A percentile compares a stretch with the other conserved stretches of the same genome.
Conservation (phyloP, 1,140 invertebrate species). For the Lysiphlebus fabarum region DNA sequence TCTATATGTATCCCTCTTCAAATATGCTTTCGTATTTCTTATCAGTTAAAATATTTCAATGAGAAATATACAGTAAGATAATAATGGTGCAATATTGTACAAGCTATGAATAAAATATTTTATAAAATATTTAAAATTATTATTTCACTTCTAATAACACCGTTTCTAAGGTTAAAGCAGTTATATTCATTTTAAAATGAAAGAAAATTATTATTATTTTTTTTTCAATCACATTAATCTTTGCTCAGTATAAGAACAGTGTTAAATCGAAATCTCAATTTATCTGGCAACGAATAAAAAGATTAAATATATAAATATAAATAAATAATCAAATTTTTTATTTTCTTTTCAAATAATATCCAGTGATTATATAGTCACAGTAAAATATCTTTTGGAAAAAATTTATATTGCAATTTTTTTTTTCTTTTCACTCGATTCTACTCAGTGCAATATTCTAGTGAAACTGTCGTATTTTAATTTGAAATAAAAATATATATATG, state of each 20-base stretch:
- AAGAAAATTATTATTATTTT: too few species aligned
- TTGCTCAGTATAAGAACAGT: too few species aligned
- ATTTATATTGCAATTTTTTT: conserved; percentile 25
- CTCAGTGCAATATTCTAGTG: conserved; percentile 22
- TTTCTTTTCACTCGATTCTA: too few species aligned
- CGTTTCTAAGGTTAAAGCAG: not conserved
- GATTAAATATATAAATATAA: too few species aligned
- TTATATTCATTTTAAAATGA: too few species aligned
- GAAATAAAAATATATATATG: not conserved
- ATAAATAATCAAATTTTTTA: too few species aligned
- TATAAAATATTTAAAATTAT: conserved; percentile 1
- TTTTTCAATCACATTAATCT: too few species aligned
- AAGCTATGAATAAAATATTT: not conserved
- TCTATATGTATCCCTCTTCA: not conserved
- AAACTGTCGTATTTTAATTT: not conserved
- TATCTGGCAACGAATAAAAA: too few species aligned
- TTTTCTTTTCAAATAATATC: not conserved
- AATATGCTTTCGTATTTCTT: too few species aligned
- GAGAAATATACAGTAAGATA: too few species aligned
- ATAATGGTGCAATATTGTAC: not conserved
- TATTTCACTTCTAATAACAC: conserved; percentile 1
- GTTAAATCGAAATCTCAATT: too few species aligned
- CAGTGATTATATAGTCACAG: conserved; percentile 10
- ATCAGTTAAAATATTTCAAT: too few species aligned
- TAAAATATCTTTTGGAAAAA: conserved; percentile 19